Percentiles rank a stretch among this genome's conserved stretches.
Evolutionary conservation across 2,797 vertebrate genomes (phyloP).

Genomic region (Pterois miles): DNA sequence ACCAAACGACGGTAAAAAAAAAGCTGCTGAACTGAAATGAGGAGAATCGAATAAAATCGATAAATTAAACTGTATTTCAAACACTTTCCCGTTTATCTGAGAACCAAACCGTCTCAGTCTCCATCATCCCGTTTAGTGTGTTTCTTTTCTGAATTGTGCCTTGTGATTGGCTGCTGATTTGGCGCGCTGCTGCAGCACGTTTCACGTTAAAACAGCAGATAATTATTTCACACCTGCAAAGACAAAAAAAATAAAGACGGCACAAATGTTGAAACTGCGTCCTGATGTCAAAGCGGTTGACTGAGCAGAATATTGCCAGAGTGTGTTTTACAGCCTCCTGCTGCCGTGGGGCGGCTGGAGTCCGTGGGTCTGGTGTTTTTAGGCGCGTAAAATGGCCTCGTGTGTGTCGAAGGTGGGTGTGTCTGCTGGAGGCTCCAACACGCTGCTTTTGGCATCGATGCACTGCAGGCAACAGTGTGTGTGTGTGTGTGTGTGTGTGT

Average conservation of each 20-base stretch:
- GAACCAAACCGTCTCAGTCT: too few species aligned
- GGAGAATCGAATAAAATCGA: not conserved
- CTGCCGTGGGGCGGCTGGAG: fast-evolving
- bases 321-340: too few species aligned
- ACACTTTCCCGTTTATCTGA: too few species aligned
- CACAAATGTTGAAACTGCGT: too few species aligned
- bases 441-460: constrained; percentile 30
- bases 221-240: too few species aligned
- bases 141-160: not conserved
- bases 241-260: too few species aligned
- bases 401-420: constrained; percentile 50
- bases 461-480: constrained; percentile 49
- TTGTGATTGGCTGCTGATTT: constrained; percentile 18
- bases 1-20: not conserved
- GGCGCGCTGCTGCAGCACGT: constrained; percentile 24
- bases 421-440: constrained; percentile 36
- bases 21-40: too few species aligned
- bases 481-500: constrained; percentile 31
- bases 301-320: too few species aligned
- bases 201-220: too few species aligned
- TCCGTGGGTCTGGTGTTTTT: too few species aligned
- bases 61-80: not conserved
- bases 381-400: constrained; percentile 31
- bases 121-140: too few species aligned
- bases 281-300: too few species aligned